A percentile compares a stretch with the other conserved stretches of the same genome.
Conservation (phyloP, 2,888 invertebrate genomes). For the Mechanitis mazaeus region DNA sequence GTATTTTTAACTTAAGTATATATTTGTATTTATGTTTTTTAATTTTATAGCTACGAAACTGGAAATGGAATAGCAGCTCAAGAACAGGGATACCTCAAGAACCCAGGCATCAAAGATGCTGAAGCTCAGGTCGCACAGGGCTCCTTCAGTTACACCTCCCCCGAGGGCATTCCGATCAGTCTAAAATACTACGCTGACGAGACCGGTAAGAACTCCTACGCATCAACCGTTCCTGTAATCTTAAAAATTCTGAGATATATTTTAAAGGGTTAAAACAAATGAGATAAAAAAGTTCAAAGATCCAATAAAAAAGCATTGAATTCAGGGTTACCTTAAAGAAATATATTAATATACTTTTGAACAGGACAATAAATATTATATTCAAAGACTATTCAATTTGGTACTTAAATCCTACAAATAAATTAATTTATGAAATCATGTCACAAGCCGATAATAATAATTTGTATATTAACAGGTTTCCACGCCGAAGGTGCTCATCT, state of each 20-base stretch:
- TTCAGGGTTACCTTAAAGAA: no score
- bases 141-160: constrained; percentile 81
- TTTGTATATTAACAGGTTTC: constrained; percentile 59
- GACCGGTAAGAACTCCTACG: constrained; percentile 66
- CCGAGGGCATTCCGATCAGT: constrained; percentile 81
- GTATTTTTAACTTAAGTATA: not conserved
- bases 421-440: no score
- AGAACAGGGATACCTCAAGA: constrained; percentile 83
- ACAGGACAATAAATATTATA: no score
- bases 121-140: constrained; percentile 83
- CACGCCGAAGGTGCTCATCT: constrained; percentile 77
- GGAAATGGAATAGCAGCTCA: constrained; percentile 84
- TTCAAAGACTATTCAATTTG: no score
- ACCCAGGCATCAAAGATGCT: constrained; percentile 79
- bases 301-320: no score
- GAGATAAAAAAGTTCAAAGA: not conserved
- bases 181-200: constrained; percentile 84
- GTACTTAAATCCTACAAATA: no score
- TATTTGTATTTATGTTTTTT: constrained; percentile 14
- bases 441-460: not conserved
- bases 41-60: constrained; percentile 79
- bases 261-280: not conserved
- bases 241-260: not conserved
- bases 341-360: no score
- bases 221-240: no score